These are phyloP conservation scores for Aphyosemion australe DNA, from an alignment of 2,113 vertebrate species.

Conservation along the genomic window DNA sequence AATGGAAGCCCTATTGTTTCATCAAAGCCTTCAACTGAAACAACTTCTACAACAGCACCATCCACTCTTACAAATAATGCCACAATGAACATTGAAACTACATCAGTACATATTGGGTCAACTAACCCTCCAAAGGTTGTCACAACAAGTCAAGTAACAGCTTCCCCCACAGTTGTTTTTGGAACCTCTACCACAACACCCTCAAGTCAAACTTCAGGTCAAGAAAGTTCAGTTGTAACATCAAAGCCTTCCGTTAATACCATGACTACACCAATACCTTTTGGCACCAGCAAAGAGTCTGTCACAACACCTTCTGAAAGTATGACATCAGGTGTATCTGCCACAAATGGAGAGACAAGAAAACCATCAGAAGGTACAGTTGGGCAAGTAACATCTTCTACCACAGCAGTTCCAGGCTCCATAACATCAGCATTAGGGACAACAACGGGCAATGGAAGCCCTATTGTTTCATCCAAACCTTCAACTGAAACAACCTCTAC, in stretches of 20 bases:
- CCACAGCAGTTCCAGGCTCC: conserved; percentile 6
- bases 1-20: neutral
- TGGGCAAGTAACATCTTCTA: neutral
- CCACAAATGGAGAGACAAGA: neutral
- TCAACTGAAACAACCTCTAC: neutral
- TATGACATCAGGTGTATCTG: neutral
- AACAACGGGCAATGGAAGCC: neutral
- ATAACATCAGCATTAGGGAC: neutral
- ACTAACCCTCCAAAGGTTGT: neutral
- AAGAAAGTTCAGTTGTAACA: neutral
- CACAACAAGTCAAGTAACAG: neutral
- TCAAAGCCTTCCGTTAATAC: neutral
- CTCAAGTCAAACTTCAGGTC: neutral
- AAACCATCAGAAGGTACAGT: neutral
- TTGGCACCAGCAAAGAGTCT: too few species aligned
- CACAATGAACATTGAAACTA: neutral
- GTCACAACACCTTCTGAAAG: too few species aligned
- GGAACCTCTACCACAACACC: too few species aligned
- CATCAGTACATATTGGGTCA: too few species aligned
- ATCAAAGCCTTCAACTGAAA: neutral
- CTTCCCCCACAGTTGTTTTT: conserved; percentile 7
- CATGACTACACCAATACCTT: too few species aligned
- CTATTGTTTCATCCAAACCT: neutral
- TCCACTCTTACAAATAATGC: neutral
- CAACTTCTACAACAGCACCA: neutral